phyloP scores from a whole-genome alignment of 2,797 vertebrate species.

The Ctenopoma kingsleyae region DNA sequence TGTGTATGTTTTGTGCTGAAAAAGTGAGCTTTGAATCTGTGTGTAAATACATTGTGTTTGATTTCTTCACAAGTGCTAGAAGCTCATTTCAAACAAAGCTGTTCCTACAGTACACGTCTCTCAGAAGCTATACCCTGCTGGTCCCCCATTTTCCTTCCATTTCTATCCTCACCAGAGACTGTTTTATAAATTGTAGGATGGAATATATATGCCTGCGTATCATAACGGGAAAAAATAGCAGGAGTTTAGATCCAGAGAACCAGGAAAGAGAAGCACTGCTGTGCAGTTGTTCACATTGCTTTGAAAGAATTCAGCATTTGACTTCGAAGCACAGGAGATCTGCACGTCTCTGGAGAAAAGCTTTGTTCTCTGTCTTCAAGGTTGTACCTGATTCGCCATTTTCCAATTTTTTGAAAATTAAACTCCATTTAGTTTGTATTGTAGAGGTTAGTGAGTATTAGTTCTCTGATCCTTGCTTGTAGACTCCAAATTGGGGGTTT shows the following conservation, averaged over 20 bases:
- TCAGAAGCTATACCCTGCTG: not conserved
- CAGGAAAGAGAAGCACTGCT: conserved; percentile 3
- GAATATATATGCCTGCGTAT: not conserved
- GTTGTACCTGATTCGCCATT: not conserved
- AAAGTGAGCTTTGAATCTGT: not conserved
- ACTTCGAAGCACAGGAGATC: not conserved
- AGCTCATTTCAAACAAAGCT: conserved; percentile 6
- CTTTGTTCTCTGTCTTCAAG: not conserved
- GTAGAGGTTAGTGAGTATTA: not conserved
- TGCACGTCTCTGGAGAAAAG: not conserved
- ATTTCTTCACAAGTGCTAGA: not conserved
- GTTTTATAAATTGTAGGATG: not conserved
- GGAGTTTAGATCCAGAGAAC: not conserved
- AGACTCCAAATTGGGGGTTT: not conserved
- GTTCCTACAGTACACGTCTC: not conserved
- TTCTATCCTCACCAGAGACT: not conserved
- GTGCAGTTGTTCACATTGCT: conserved; percentile 15
- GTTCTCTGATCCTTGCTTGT: too few species aligned
- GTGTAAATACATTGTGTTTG: not conserved
- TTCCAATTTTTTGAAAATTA: not conserved
- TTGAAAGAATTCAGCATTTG: conserved; percentile 14
- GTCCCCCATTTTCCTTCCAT: conserved; percentile 19
- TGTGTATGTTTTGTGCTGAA: not conserved
- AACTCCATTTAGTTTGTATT: not conserved
- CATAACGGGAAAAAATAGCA: not conserved